These are phyloP conservation scores for Pasiphila rectangulata DNA, from an alignment of 2,888 invertebrate species.

Conservation along the genomic window DNA sequence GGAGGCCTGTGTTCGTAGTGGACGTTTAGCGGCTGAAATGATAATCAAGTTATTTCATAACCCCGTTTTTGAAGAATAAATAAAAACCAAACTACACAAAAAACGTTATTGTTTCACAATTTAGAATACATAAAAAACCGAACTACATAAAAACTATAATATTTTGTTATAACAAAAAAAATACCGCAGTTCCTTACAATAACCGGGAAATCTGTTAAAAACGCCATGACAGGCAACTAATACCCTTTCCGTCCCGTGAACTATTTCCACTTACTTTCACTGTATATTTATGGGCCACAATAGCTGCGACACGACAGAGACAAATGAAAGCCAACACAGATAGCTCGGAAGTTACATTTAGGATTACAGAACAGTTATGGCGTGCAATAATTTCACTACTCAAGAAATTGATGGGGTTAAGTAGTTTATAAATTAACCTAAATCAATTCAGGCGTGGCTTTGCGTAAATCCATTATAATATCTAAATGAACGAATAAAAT, in stretches of 20 bases:
- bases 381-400: background rate
- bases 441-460: too few species aligned
- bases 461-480: too few species aligned
- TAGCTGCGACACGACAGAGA: slow-evolving; percentile 55
- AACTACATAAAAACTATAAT: slow-evolving; percentile 10
- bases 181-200: slow-evolving; percentile 11
- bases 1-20: too few species aligned
- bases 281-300: slow-evolving; percentile 59
- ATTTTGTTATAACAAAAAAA: slow-evolving; percentile 6
- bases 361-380: background rate
- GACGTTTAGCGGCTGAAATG: too few species aligned
- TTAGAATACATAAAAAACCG: background rate
- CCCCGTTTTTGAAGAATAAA: too few species aligned
- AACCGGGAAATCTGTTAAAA: slow-evolving; percentile 27
- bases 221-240: slow-evolving; percentile 37
- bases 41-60: too few species aligned
- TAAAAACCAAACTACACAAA: too few species aligned
- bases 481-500: too few species aligned
- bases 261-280: slow-evolving; percentile 49
- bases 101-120: too few species aligned
- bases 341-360: slow-evolving; percentile 41
- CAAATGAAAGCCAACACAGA: slow-evolving; percentile 59
- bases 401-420: too few species aligned
- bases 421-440: too few species aligned
- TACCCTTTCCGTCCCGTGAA: slow-evolving; percentile 38